A percentile compares a stretch with the other conserved stretches of the same genome.
Conservation (phyloP, 2,797 vertebrate species). For the Pachyuromys duprasi region DNA sequence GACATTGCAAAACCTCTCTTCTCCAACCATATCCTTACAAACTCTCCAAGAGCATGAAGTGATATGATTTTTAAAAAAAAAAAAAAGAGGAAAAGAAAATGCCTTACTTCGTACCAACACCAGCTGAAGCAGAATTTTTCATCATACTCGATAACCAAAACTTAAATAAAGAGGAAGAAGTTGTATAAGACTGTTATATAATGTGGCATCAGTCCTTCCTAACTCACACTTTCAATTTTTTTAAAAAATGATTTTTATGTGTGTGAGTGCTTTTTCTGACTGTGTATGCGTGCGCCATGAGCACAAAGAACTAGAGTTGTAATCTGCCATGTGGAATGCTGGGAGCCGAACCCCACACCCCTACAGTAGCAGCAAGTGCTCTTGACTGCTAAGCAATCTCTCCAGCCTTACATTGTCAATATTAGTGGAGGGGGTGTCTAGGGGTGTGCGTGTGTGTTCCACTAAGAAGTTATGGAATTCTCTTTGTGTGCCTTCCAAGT, state of each 20-base stretch:
- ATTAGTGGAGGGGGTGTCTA: too few relatives aligned
- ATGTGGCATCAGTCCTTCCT: not conserved
- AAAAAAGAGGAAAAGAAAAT: not conserved
- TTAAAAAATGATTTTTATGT: not conserved
- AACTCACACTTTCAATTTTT: conserved; percentile 21
- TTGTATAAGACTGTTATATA: not conserved
- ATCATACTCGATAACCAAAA: conserved; percentile 2
- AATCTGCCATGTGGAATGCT: not conserved
- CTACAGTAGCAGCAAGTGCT: not conserved
- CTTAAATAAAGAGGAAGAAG: not conserved
- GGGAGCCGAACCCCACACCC: too few relatives aligned
- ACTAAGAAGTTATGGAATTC: conserved; percentile 3
- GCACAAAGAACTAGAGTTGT: not conserved
- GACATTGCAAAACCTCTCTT: not conserved
- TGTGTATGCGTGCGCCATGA: not conserved
- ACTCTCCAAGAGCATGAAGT: not conserved
- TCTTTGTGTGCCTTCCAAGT: conserved; percentile 43
- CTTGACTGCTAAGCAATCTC: not conserved
- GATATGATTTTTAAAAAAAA: not conserved
- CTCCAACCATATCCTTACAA: not conserved
- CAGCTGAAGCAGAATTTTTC: conserved; percentile 23
- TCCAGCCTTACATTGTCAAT: not conserved
- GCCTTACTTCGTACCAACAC: not conserved
- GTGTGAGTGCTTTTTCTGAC: not conserved
- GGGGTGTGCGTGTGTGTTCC: not conserved